These are phyloP conservation scores for Anthoscopus minutus DNA, from an alignment of 2,113 vertebrate species.

Conservation along the genomic window DNA sequence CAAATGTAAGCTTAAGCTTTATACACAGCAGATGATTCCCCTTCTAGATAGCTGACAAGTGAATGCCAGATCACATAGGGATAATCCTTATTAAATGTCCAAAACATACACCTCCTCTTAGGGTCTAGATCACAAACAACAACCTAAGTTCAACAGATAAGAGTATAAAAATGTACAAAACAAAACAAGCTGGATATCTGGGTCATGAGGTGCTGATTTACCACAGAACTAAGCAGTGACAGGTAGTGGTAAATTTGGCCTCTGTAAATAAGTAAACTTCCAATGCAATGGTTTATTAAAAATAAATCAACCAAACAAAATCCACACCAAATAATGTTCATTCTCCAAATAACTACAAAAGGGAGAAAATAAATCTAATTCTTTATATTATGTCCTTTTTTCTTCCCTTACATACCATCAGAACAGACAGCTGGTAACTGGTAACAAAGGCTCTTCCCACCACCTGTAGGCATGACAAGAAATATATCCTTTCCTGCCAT, in stretches of 20 bases:
- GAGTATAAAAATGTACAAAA: background rate
- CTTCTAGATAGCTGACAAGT: background rate
- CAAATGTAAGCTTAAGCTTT: background rate
- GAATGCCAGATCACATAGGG: background rate
- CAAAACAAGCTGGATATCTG: background rate
- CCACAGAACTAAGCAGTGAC: background rate
- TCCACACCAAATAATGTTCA: background rate
- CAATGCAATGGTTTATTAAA: background rate
- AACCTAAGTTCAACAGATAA: background rate
- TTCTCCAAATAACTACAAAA: background rate
- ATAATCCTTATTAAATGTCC: background rate
- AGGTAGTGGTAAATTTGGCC: background rate
- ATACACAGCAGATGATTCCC: background rate
- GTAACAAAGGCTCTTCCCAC: constrained; percentile 95
- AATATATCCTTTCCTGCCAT: constrained; percentile 88
- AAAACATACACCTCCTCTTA: background rate
- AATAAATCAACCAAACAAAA: background rate
- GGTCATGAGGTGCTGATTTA: background rate
- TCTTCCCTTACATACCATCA: constrained; percentile 70
- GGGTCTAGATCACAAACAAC: background rate
- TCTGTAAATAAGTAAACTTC: background rate
- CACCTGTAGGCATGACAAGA: constrained; percentile 95
- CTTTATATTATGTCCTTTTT: background rate
- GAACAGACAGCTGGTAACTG: constrained; percentile 91
- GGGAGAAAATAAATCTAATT: background rate